Evolutionary conservation across 2,797 vertebrate species (phyloP), one percentile per base, ranked within the genome.

Genomic region (Acanthurus tractus): DNA sequence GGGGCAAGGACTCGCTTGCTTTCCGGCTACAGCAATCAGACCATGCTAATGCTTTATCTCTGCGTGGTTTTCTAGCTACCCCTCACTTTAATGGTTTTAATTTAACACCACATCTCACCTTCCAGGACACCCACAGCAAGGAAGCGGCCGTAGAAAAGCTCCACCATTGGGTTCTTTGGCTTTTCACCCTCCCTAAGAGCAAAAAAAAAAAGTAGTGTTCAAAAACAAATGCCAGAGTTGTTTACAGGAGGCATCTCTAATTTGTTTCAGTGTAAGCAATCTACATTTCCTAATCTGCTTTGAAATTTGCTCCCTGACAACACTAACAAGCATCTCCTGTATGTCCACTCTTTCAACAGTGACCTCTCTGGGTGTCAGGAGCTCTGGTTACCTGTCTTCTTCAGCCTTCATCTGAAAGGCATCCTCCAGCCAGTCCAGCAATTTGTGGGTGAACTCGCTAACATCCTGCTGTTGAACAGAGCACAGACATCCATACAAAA

Each of bases 111-210:
- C 59, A 42, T 65, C 90, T 74, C 90, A 99, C 98, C 98, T 97
- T 99, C 98, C 78, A 98, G 96, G 49, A 99, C 97, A 44, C 98
- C 98, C 79, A 98, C 96, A 49, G 98, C 98, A 84, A 98, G 93
- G 90, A 99, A 99, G 71, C 97, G 95, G 8, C 98, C 98, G 8
- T 99, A 99, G 85, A 99, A 99, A 78, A 99, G 92, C 78, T 99
- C 98, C 78, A 99, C 97, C 98, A 99, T 99, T 2, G 98, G 98
- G 84, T 99, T 99, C 96, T 99, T 99, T 91, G 97, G 97, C 94
- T 98, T 99, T 76, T 99, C 97, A 79, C 96, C 97, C 93, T 99
- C 97, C 91, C 98, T 99, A 90, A 54, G 70, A 79, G 61, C 38
- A 73, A 58, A 15, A 70, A 22, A 62, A 34, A 15, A 6, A 38